These are phyloP conservation scores for Syrmaticus mikado DNA, from an alignment of 2,113 vertebrate species.

Conservation along the genomic window DNA sequence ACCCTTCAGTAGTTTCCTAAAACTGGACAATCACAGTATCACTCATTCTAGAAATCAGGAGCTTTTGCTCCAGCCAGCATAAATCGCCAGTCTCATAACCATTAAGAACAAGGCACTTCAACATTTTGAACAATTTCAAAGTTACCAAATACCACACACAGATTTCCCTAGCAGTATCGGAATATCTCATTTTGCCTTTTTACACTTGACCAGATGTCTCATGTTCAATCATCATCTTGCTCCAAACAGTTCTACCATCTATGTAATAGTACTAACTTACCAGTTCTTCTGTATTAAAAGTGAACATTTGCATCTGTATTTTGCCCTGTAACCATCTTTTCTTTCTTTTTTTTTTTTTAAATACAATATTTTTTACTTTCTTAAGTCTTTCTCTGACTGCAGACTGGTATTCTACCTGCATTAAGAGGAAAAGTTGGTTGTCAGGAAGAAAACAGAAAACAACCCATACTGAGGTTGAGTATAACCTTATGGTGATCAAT, in stretches of 20 bases:
- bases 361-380: not conserved
- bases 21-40: not conserved
- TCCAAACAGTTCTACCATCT: not conserved
- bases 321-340: not conserved
- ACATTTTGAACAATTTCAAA: not conserved
- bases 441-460: not conserved
- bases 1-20: not conserved
- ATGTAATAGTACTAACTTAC: not conserved
- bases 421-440: conserved; percentile 24
- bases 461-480: not conserved
- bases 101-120: not conserved
- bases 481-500: not conserved
- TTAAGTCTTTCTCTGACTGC: conserved; percentile 6
- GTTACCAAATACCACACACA: not conserved
- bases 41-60: not conserved
- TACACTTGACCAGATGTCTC: not conserved
- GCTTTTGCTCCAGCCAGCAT: not conserved
- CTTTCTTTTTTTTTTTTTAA: not conserved
- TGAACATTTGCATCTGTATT: not conserved
- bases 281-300: not conserved
- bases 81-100: not conserved
- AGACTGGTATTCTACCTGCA: not conserved
- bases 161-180: not conserved
- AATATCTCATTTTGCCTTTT: not conserved
- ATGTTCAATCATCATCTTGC: not conserved